Conservation (phyloP, 2,113 vertebrate species). For the Poecile atricapillus region DNA sequence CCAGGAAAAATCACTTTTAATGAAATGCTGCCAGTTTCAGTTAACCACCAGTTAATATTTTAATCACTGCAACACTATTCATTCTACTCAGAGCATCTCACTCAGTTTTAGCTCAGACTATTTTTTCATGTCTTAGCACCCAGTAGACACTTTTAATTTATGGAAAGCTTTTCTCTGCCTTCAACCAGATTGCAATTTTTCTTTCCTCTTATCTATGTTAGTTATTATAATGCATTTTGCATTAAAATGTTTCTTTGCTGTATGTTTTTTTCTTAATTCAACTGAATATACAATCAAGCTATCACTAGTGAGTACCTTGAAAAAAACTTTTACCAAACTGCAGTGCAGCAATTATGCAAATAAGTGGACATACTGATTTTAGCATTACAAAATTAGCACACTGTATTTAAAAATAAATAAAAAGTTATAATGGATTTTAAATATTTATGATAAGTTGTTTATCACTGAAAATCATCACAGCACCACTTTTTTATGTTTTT, state of each 20-base stretch:
- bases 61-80: neutral
- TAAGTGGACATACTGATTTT: neutral
- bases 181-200: neutral
- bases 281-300: neutral
- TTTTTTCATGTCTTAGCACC: neutral
- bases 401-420: conserved; percentile 49
- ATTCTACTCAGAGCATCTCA: neutral
- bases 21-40: neutral
- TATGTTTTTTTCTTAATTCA: neutral
- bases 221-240: conserved; percentile 7
- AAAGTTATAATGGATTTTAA: conserved; percentile 51
- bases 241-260: neutral
- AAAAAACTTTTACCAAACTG: conserved; percentile 26
- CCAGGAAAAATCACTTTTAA: neutral
- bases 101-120: neutral
- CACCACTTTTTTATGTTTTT: conserved; percentile 3
- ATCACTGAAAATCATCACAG: conserved; percentile 26
- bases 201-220: neutral
- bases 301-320: conserved; percentile 32
- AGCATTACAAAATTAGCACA: conserved; percentile 28
- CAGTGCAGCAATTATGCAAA: conserved; percentile 50
- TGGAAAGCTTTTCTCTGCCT: neutral
- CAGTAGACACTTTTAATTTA: neutral
- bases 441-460: conserved; percentile 51
- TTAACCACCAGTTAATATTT: neutral